These are phyloP conservation scores for Tetragonula carbonaria DNA, from an alignment of 2,888 invertebrate genomes.

Conservation along the genomic window DNA sequence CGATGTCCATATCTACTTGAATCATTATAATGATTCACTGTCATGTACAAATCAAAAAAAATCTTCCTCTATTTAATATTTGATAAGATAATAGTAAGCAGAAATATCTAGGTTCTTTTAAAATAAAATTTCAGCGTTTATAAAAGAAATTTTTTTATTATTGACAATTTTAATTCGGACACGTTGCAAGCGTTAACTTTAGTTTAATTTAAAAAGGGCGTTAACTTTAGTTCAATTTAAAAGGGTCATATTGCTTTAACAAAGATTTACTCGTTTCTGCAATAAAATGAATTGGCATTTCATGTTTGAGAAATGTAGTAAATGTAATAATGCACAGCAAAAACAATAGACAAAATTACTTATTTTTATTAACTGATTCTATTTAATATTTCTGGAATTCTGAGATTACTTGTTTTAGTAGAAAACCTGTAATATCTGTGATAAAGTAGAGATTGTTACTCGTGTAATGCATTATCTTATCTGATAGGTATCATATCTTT, in stretches of 20 bases:
- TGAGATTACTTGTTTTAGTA: conserved; percentile 30
- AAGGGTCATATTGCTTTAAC: neutral
- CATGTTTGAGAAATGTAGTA: neutral
- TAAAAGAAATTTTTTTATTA: neutral
- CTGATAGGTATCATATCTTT: conserved; percentile 76
- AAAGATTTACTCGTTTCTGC: neutral
- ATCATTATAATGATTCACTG: conserved; percentile 64
- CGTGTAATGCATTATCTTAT: conserved; percentile 80
- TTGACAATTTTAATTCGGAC: neutral
- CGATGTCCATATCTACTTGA: conserved; percentile 33
- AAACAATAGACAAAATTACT: neutral
- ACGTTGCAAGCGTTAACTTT: neutral
- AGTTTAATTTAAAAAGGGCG: neutral
- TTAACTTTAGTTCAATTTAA: neutral
- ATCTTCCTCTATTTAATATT: conserved; percentile 62
- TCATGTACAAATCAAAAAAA: conserved; percentile 44
- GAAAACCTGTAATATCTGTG: conserved; percentile 23
- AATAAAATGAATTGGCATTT: conserved; percentile 2
- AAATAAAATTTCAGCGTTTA: neutral
- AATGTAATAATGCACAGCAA: neutral
- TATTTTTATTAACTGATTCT: neutral
- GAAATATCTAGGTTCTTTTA: conserved; percentile 6
- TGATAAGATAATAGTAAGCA: conserved; percentile 74
- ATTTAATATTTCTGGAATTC: neutral
- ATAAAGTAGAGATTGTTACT: conserved; percentile 72